These are phyloP conservation scores for Pollenia labialis DNA, from an alignment of 2,888 invertebrate genomes.

Conservation along the genomic window DNA sequence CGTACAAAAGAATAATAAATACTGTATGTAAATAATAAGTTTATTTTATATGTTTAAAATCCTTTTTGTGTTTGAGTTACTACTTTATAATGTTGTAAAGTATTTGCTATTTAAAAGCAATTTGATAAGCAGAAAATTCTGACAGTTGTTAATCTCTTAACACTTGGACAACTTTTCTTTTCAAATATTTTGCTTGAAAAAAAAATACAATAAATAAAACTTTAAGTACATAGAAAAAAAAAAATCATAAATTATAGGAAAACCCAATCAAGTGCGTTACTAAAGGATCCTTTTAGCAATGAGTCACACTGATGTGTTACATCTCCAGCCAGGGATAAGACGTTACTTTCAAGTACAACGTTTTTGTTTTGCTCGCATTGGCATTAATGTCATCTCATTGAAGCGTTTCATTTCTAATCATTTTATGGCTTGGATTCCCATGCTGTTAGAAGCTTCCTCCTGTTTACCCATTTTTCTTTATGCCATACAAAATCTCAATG, in stretches of 20 bases:
- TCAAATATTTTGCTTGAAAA: not conserved
- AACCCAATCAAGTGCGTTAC: not conserved
- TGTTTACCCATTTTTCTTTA: conserved; percentile 43
- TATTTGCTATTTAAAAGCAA: conserved; percentile 18
- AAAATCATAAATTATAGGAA: not conserved
- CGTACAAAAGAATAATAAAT: too few species aligned
- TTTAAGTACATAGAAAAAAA: not conserved
- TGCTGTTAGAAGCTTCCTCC: not conserved
- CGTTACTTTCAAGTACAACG: conserved; percentile 64
- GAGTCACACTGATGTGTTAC: not conserved
- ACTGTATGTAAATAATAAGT: not conserved
- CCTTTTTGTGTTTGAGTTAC: not conserved
- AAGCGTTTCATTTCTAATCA: not conserved
- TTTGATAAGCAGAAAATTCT: not conserved
- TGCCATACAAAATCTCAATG: conserved; percentile 55
- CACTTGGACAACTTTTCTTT: not conserved
- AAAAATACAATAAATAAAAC: not conserved
- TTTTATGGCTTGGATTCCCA: conserved; percentile 20
- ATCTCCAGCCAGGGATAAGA: not conserved
- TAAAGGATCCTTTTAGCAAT: not conserved
- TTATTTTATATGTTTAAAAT: not conserved
- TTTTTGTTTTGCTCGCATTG: conserved; percentile 50
- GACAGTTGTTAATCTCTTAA: conserved; percentile 32
- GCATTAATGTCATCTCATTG: conserved; percentile 35
- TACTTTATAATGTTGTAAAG: not conserved